Percentiles rank a stretch among this genome's conserved stretches.
These are phyloP conservation scores for Thumatha senex DNA, from an alignment of 2,888 invertebrate genomes.

Conservation along the genomic window DNA sequence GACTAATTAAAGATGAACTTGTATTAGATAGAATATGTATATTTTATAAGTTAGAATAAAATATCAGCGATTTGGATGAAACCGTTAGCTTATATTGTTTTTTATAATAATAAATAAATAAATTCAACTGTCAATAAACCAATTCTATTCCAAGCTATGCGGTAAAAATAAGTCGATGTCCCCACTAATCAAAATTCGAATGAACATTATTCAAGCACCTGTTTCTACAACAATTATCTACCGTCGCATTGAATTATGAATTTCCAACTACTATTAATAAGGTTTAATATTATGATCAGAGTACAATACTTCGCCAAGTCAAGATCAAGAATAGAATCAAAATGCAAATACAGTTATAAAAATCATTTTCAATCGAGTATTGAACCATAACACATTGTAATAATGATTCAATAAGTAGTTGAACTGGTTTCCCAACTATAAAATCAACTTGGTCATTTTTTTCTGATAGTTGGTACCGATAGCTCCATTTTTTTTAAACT, in stretches of 20 bases:
- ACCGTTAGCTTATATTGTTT: too few relatives aligned
- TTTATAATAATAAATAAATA: too few relatives aligned
- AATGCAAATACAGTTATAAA: constrained; percentile 26
- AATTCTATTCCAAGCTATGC: too few relatives aligned
- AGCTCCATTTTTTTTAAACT: constrained; percentile 27
- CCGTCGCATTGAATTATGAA: constrained; percentile 4
- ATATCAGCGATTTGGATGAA: too few relatives aligned
- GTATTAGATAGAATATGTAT: too few relatives aligned
- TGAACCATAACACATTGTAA: constrained; percentile 18
- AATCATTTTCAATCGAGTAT: constrained; percentile 19
- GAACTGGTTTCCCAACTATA: constrained; percentile 24
- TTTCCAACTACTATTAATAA: neutral
- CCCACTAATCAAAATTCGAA: constrained; percentile 45
- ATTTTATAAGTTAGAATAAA: too few relatives aligned
- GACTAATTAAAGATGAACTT: too few relatives aligned
- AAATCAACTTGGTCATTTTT: constrained; percentile 27
- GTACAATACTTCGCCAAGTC: constrained; percentile 8
- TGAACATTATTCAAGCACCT: constrained; percentile 30
- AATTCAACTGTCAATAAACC: too few relatives aligned
- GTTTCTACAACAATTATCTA: constrained; percentile 23
- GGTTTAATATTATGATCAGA: constrained; percentile 1
- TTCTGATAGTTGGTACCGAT: constrained; percentile 10
- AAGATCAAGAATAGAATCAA: constrained; percentile 22
- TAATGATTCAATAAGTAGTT: constrained; percentile 17
- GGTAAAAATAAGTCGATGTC: constrained; percentile 42